These are phyloP conservation scores for Apteryx mantelli DNA, from an alignment of 2,113 vertebrate genomes.

Conservation along the genomic window DNA sequence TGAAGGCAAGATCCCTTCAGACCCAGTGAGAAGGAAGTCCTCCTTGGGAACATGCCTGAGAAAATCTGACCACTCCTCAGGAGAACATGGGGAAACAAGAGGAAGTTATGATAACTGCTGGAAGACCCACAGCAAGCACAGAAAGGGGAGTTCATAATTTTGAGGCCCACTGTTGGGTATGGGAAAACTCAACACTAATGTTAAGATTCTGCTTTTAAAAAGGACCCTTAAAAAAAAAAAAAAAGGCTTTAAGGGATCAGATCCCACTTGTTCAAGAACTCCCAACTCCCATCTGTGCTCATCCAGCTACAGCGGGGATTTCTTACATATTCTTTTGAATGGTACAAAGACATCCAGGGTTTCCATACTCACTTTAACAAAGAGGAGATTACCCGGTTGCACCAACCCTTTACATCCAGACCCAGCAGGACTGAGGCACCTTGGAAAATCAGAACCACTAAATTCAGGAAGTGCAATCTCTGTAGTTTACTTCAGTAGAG, in stretches of 20 bases:
- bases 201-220: neutral
- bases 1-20: neutral
- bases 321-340: neutral
- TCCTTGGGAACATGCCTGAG: fast-evolving
- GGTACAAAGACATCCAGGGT: neutral
- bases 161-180: neutral
- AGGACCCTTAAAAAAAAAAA: neutral
- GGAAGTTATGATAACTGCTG: neutral
- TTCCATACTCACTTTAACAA: neutral
- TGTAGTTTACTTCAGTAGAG: neutral
- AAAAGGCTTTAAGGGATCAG: neutral
- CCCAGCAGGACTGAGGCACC: neutral
- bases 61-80: neutral
- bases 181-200: neutral
- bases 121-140: neutral
- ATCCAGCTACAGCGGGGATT: neutral
- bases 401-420: neutral
- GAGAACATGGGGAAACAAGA: neutral
- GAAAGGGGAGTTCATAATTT: neutral
- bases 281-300: no score
- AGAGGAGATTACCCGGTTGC: neutral
- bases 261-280: neutral
- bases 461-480: neutral
- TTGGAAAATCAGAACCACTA: neutral
- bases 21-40: neutral